Conservation (phyloP, 2,113 vertebrate genomes). For the Oreochromis niloticus region DNA sequence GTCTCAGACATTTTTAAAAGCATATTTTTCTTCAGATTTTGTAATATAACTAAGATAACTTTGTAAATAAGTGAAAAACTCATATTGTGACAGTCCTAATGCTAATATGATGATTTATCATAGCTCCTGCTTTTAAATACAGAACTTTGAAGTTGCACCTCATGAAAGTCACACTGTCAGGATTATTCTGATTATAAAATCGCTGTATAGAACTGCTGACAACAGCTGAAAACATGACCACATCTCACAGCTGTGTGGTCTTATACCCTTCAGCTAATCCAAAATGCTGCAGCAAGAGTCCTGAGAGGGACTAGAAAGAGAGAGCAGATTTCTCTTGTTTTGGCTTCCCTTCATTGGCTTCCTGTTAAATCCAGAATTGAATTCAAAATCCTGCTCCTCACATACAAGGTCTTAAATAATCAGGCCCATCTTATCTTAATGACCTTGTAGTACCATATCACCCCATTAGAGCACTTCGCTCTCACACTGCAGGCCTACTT, state of each 20-base stretch:
- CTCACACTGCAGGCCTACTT: no score
- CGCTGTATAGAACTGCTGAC: background rate
- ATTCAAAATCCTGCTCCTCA: no score
- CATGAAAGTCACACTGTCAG: background rate
- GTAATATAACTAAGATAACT: background rate
- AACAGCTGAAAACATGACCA: background rate
- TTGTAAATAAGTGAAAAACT: background rate
- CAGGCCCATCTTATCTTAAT: no score
- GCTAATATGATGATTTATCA: background rate
- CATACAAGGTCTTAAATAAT: no score
- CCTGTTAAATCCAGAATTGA: no score
- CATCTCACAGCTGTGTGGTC: background rate
- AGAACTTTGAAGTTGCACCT: background rate
- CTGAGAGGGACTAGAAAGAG: no score
- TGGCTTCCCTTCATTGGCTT: no score
- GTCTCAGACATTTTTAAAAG: background rate
- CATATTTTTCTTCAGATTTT: background rate
- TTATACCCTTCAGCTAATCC: accelerated
- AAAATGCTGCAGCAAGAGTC: background rate
- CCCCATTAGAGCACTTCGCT: no score
- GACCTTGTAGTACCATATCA: no score
- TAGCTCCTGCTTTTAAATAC: background rate
- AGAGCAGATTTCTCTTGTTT: no score
- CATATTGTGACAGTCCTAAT: background rate
- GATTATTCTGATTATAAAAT: background rate